Evolutionary conservation across 1,140 invertebrate species (phyloP).

Genomic region (Melanaphis sacchari): DNA sequence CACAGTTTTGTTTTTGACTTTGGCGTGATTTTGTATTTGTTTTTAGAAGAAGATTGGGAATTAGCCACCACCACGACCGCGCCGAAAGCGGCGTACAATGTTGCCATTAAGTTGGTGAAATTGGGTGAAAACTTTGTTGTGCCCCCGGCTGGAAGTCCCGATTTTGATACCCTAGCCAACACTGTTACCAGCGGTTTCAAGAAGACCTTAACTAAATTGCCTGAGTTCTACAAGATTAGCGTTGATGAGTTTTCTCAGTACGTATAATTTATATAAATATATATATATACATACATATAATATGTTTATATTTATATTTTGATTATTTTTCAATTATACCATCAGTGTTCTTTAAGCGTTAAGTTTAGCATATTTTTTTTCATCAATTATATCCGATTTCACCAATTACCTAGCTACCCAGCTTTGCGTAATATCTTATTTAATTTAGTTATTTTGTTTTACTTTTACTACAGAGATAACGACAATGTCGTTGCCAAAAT

Average conservation of each 20-base stretch:
- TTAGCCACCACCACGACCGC: constrained; percentile 66
- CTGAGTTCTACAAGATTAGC: constrained; percentile 76
- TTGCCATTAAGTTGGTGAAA: constrained; percentile 77
- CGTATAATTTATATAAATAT: constrained; percentile 64
- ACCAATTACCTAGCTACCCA: background rate
- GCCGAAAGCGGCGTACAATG: constrained; percentile 72
- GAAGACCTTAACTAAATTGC: constrained; percentile 70
- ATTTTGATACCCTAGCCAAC: constrained; percentile 77
- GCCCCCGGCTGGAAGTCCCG: constrained; percentile 72
- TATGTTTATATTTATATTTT: background rate
- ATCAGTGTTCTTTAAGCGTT: background rate
- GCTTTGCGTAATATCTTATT: background rate
- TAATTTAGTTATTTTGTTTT: background rate
- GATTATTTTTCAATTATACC: background rate
- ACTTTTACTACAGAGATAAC: constrained; percentile 64
- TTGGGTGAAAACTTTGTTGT: constrained; percentile 78
- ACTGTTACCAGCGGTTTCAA: constrained; percentile 70
- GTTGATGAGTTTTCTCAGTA: constrained; percentile 78
- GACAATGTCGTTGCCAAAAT: constrained; percentile 72
- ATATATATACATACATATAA: too few relatives aligned
- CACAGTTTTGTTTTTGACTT: background rate
- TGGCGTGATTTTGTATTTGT: background rate
- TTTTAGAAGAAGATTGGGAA: constrained; percentile 58
- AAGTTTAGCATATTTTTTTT: background rate
- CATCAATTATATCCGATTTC: background rate